These are phyloP conservation scores for Rhopalosiphum padi DNA, from an alignment of 1,140 invertebrate genomes.

Conservation along the genomic window DNA sequence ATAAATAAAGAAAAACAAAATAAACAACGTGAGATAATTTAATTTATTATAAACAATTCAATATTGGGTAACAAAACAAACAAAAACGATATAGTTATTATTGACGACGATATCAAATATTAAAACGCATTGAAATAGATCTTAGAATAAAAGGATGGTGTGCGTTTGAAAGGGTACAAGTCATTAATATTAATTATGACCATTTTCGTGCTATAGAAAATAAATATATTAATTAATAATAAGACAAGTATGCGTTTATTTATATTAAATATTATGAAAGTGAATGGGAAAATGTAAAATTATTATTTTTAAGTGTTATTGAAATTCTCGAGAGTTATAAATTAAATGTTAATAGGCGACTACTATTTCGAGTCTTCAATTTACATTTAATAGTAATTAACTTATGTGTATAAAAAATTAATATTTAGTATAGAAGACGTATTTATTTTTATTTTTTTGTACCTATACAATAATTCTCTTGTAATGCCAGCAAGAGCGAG, in stretches of 20 bases:
- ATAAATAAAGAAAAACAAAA: background rate
- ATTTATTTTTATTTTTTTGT: background rate
- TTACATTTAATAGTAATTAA: background rate
- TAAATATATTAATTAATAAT: conserved; percentile 6
- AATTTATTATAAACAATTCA: background rate
- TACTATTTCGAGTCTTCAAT: background rate
- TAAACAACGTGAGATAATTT: background rate
- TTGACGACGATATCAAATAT: background rate
- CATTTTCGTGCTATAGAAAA: background rate
- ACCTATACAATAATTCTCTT: no score
- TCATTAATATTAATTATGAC: background rate
- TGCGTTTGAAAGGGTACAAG: background rate
- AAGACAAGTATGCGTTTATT: background rate
- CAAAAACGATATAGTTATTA: background rate
- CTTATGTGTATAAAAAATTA: background rate
- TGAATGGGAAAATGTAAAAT: background rate
- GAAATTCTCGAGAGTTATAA: background rate
- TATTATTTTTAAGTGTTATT: background rate
- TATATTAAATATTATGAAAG: background rate
- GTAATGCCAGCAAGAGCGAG: background rate
- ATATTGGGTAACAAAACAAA: background rate
- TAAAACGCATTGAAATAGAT: background rate
- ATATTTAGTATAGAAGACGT: background rate
- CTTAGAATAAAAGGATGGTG: background rate
- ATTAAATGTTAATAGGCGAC: background rate